These are phyloP conservation scores for Steinernema hermaphroditum DNA, from an alignment of 2,888 invertebrate genomes.

Conservation along the genomic window DNA sequence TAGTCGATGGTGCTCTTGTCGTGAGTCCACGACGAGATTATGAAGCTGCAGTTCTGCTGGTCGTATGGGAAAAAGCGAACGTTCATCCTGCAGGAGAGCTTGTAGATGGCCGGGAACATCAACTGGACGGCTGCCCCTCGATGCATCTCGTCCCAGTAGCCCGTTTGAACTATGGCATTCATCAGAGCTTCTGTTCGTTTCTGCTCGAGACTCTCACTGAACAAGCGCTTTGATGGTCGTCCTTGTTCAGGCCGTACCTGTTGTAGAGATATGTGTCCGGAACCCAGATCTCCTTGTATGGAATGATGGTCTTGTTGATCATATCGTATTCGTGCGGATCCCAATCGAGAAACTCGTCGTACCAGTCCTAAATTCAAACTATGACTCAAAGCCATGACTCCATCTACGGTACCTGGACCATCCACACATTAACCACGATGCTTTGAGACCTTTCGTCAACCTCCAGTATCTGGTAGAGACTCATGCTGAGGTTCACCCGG, in stretches of 20 bases:
- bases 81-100: conserved; percentile 62
- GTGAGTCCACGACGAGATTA: conserved; percentile 64
- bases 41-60: conserved; percentile 63
- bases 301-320: conserved; percentile 67
- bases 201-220: conserved; percentile 60
- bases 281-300: conserved; percentile 63
- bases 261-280: conserved; percentile 66
- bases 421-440: conserved; percentile 65
- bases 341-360: conserved; percentile 69
- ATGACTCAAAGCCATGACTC: no score
- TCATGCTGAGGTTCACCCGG: conserved; percentile 69
- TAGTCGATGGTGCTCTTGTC: conserved; percentile 63
- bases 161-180: conserved; percentile 62
- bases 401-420: conserved; percentile 62
- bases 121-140: conserved; percentile 59
- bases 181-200: conserved; percentile 63
- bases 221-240: neutral
- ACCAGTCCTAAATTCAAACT: conserved; percentile 69
- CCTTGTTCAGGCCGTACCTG: conserved; percentile 38
- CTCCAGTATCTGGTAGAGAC: conserved; percentile 70
- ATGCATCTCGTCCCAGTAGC: conserved; percentile 49
- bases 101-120: conserved; percentile 66
- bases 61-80: conserved; percentile 64
- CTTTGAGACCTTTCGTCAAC: conserved; percentile 67
- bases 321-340: conserved; percentile 66